These are phyloP conservation scores for Cossypha caffra DNA, from an alignment of 2,797 vertebrate species.

Conservation along the genomic window DNA sequence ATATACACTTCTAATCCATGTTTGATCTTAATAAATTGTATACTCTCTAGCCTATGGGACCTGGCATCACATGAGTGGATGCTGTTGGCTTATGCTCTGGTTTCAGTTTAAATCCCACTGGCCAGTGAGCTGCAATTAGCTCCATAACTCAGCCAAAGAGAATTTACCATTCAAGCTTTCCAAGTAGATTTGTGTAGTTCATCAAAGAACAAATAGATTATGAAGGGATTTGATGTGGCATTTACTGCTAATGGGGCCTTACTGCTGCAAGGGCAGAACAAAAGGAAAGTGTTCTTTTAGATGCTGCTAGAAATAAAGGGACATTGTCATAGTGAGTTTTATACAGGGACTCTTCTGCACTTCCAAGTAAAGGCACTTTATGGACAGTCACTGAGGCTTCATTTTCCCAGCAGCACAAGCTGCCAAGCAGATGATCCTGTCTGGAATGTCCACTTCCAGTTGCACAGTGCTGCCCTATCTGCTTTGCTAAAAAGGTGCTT, in stretches of 20 bases:
- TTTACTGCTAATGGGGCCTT: slow-evolving; percentile 12
- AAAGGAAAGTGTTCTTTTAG: neutral
- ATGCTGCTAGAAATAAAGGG: neutral
- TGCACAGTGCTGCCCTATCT: neutral
- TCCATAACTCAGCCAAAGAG: neutral
- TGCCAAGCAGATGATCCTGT: neutral
- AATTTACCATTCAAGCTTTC: neutral
- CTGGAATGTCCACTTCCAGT: neutral
- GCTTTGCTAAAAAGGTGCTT: neutral
- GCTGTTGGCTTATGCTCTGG: neutral
- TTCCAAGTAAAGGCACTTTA: neutral
- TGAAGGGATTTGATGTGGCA: neutral
- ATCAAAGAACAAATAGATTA: slow-evolving; percentile 37
- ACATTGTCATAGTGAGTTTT: neutral
- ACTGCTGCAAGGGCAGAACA: neutral
- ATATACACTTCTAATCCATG: neutral
- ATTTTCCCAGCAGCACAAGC: neutral
- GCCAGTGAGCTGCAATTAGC: neutral
- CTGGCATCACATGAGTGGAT: neutral
- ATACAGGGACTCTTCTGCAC: neutral
- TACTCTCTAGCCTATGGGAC: neutral
- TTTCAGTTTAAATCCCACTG: slow-evolving; percentile 9
- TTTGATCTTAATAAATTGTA: neutral
- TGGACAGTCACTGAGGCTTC: neutral
- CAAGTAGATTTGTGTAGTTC: neutral